Percentiles rank a stretch among this genome's conserved stretches.
Evolutionary conservation across 2,113 vertebrate species (phyloP).

Genomic region (Podilymbus podiceps): DNA sequence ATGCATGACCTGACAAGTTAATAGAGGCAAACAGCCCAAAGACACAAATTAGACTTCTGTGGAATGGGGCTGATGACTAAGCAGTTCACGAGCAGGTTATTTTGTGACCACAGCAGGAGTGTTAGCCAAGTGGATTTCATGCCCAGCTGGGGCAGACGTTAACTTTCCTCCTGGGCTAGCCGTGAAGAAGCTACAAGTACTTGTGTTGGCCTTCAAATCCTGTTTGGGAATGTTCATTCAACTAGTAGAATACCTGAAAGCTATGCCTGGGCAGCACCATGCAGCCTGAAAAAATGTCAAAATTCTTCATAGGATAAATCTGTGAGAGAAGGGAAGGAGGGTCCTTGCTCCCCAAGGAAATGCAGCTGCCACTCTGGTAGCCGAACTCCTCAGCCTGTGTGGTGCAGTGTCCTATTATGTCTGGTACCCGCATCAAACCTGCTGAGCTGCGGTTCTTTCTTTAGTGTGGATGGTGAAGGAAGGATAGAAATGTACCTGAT

Average conservation of each 20-base stretch:
- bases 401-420: background rate
- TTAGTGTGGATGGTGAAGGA: background rate
- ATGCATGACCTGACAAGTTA: conserved; percentile 28
- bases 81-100: conserved; percentile 21
- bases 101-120: conserved; percentile 10
- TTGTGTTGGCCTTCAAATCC: background rate
- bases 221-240: background rate
- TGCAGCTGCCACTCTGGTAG: accelerated
- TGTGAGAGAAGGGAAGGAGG: background rate
- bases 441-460: background rate
- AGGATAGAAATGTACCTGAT: background rate
- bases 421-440: background rate
- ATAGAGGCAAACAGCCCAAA: conserved; percentile 49
- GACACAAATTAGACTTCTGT: conserved; percentile 46
- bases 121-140: conserved; percentile 1
- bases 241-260: background rate
- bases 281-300: background rate
- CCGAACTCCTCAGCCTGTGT: accelerated
- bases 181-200: background rate
- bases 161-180: background rate
- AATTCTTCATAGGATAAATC: too few relatives aligned
- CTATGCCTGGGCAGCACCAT: background rate
- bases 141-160: background rate
- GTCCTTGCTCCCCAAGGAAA: background rate
- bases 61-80: conserved; percentile 49